These are phyloP conservation scores for Falco novaeseelandiae DNA, from an alignment of 2,797 vertebrate genomes.

Conservation along the genomic window DNA sequence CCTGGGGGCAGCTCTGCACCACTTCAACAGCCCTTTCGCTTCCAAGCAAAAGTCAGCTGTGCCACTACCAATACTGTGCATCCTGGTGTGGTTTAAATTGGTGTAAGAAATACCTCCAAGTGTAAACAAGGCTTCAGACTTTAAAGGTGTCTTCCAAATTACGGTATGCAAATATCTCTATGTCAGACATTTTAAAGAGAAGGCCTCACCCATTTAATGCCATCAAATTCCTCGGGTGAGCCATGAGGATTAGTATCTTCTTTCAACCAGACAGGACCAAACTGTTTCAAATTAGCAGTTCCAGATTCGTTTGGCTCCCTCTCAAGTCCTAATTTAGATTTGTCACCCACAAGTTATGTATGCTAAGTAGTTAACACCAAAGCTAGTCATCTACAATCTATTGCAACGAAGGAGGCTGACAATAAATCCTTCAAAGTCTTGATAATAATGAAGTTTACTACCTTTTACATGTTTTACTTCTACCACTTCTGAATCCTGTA, in stretches of 20 bases:
- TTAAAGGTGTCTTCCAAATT: background rate
- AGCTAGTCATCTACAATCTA: slow-evolving; percentile 64
- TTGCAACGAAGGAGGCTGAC: slow-evolving; percentile 64
- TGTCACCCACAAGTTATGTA: slow-evolving; percentile 54
- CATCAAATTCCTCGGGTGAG: background rate
- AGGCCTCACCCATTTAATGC: background rate
- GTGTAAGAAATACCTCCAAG: background rate
- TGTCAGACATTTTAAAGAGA: background rate
- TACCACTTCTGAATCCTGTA: slow-evolving; percentile 51
- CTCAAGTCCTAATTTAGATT: slow-evolving; percentile 52
- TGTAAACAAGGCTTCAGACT: slow-evolving; percentile 52
- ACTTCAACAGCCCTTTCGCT: slow-evolving; percentile 19
- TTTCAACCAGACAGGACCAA: slow-evolving; percentile 30
- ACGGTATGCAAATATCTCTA: background rate
- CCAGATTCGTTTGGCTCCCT: slow-evolving; percentile 46
- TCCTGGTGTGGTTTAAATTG: background rate
- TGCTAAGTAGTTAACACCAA: slow-evolving; percentile 69
- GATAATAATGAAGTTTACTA: slow-evolving; percentile 53
- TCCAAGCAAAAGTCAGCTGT: background rate
- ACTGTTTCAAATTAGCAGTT: slow-evolving; percentile 29
- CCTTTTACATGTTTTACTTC: slow-evolving; percentile 63
- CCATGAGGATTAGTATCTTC: background rate
- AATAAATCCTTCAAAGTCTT: slow-evolving; percentile 50
- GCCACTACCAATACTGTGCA: background rate
- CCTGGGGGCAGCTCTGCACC: background rate